Conservation (phyloP, 2,797 vertebrate species). For the Cygnus olor region DNA sequence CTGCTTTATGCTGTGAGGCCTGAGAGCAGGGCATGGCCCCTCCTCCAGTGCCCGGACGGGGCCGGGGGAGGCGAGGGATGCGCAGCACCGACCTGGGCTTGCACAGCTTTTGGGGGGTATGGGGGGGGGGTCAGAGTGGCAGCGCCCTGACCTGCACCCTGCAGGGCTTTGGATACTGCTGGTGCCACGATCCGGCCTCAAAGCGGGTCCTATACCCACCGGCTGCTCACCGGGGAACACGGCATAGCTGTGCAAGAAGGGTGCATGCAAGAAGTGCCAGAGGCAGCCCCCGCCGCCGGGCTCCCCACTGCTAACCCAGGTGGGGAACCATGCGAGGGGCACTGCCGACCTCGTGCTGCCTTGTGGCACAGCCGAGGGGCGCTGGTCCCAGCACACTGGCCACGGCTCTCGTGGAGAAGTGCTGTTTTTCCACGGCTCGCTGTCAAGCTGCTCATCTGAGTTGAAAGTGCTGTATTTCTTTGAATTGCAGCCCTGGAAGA, state of each 20-base stretch:
- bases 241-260: rapidly evolving
- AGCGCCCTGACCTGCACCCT: too few relatives aligned
- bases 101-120: too few relatives aligned
- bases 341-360: background rate
- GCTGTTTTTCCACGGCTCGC: background rate
- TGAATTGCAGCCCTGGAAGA: background rate
- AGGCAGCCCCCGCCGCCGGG: too few relatives aligned
- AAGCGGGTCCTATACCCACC: too few relatives aligned
- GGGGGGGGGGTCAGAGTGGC: too few relatives aligned
- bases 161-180: too few relatives aligned
- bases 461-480: background rate
- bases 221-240: too few relatives aligned
- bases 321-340: background rate
- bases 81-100: too few relatives aligned
- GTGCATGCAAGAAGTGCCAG: too few relatives aligned
- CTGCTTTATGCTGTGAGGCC: background rate
- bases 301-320: background rate
- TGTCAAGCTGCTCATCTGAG: background rate
- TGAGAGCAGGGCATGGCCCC: background rate
- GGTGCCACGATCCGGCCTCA: too few relatives aligned
- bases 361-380: too few relatives aligned
- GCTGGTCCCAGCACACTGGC: rapidly evolving
- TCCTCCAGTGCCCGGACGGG: rapidly evolving
- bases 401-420: rapidly evolving
- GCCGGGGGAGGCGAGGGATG: background rate